phyloP scores from a whole-genome alignment of 2,113 vertebrate species.

The Calidris pugnax region DNA sequence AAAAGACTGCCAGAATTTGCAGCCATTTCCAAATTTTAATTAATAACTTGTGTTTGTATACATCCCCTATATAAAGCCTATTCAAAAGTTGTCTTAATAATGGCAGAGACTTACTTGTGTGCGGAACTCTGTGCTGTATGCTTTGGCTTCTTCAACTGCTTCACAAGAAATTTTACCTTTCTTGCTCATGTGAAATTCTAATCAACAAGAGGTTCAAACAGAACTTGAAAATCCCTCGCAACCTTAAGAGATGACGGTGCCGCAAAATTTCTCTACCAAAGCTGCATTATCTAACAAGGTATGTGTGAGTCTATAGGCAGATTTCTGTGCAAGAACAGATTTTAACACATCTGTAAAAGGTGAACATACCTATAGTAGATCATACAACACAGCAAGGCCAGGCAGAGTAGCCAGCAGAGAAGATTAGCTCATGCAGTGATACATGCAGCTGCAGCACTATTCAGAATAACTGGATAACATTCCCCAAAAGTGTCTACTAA shows the following conservation, averaged over 20 bases:
- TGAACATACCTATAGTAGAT: not conserved
- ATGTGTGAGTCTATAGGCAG: not conserved
- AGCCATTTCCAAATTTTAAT: not conserved
- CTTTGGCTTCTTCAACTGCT: not conserved
- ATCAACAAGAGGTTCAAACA: not conserved
- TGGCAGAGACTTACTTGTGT: not conserved
- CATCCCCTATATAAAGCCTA: not conserved
- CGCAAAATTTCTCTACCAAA: not conserved
- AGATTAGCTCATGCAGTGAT: not conserved
- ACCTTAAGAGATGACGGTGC: not conserved
- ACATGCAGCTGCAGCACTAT: not conserved
- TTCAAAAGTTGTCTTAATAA: not conserved
- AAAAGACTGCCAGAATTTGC: not conserved
- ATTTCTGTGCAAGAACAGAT: not conserved
- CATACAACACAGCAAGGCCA: not conserved
- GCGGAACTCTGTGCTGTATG: not conserved
- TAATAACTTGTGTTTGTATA: not conserved
- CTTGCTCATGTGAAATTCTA: slow-evolving; percentile 51
- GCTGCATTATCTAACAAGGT: not conserved
- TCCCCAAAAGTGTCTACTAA: not conserved
- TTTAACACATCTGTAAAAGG: not conserved
- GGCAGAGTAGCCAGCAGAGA: not conserved
- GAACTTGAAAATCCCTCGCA: slow-evolving; percentile 25
- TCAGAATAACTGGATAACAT: not conserved
- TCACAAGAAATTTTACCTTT: not conserved